Evolutionary conservation across 2,113 vertebrate species (phyloP).

Genomic region (Xiphorhynchus elegans): DNA sequence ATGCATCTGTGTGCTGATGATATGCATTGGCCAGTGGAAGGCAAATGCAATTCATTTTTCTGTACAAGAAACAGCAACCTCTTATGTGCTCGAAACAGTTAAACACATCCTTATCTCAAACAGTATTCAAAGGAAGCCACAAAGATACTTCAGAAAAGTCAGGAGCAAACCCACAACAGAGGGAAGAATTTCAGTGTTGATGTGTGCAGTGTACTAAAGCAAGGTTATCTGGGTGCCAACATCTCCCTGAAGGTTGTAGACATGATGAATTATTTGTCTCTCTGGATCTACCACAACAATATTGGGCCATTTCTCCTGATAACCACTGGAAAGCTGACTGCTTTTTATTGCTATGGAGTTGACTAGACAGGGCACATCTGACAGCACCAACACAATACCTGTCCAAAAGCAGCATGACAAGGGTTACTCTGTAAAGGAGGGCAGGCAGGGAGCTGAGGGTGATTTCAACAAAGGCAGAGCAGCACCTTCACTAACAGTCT

Average conservation of each 20-base stretch:
- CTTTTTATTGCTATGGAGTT: not conserved
- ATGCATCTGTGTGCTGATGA: not conserved
- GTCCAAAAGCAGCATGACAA: not conserved
- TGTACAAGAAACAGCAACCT: not conserved
- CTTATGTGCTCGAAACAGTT: not conserved
- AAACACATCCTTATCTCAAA: not conserved
- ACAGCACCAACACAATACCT: not conserved
- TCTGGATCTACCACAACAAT: not conserved
- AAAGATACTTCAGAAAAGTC: not conserved
- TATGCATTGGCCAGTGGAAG: not conserved
- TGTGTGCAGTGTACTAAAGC: not conserved
- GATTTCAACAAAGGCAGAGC: not conserved
- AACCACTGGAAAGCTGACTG: not conserved
- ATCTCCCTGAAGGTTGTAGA: not conserved
- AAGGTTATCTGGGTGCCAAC: not conserved
- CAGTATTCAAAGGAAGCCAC: not conserved
- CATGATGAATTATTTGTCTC: not conserved
- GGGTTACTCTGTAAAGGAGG: not conserved
- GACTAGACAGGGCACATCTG: not conserved
- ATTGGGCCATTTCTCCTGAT: not conserved
- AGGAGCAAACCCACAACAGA: not conserved
- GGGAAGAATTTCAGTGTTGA: not conserved
- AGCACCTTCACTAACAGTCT: not conserved
- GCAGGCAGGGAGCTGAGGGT: not conserved
- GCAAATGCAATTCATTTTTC: conserved; percentile 1